phyloP scores from a whole-genome alignment of 2,888 invertebrate species.

The Mythimna lalbum region DNA sequence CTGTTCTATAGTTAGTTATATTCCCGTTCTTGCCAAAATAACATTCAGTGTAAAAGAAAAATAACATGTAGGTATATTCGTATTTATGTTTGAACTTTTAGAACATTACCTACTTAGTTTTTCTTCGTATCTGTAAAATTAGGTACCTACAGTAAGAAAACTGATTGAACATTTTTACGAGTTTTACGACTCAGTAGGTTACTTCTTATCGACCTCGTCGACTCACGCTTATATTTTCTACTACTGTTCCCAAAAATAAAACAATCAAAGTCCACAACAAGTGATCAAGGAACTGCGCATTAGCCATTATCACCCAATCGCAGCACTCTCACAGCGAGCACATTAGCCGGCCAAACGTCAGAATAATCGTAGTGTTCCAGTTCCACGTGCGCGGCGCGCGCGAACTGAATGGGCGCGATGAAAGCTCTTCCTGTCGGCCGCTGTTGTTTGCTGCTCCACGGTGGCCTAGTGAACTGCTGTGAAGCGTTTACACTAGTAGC shows the following conservation, averaged over 20 bases:
- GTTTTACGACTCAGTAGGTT: not conserved
- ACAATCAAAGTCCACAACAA: not conserved
- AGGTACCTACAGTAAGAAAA: not conserved
- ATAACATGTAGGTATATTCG: not conserved
- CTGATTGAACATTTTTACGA: not conserved
- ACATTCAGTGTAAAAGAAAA: not conserved
- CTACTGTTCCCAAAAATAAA: not conserved
- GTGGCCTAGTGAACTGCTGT: constrained; percentile 1
- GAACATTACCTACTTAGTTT: not conserved
- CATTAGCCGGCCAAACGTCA: constrained; percentile 16
- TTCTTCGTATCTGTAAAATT: not conserved
- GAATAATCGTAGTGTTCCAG: constrained; percentile 42
- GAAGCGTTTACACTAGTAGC: not conserved
- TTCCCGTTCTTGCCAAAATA: not conserved
- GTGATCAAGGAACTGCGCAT: not conserved
- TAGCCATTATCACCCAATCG: constrained; percentile 36
- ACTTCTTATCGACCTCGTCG: not conserved
- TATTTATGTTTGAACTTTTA: not conserved
- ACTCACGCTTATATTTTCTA: not conserved
- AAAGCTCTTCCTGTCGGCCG: constrained; percentile 65
- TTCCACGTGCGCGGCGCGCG: constrained; percentile 44
- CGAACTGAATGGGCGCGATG: constrained; percentile 59
- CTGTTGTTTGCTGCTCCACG: constrained; percentile 3
- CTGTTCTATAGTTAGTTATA: too few relatives aligned
- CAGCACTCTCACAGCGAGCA: constrained; percentile 7